Evolutionary conservation across 30 jellyfish, hydroid and myxozoan genomes (phyloP).

Genomic region (Rhopilema esculentum): DNA sequence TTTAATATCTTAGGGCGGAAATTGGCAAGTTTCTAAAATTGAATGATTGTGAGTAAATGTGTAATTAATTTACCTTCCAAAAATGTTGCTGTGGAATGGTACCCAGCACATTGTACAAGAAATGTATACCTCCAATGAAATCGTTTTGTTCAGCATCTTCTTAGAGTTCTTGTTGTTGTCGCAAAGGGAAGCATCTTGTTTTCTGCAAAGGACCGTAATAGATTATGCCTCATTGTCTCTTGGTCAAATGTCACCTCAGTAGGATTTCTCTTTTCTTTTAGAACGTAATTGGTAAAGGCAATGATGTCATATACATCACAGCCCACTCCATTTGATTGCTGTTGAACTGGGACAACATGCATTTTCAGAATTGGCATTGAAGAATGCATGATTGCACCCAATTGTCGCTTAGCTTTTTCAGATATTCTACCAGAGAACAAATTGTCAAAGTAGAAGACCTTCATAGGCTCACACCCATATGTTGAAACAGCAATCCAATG

Average conservation of each 20-base stretch:
- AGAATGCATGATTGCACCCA: too few relatives aligned
- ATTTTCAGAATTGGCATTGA: too few relatives aligned
- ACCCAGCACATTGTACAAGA: background rate
- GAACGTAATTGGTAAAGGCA: background rate
- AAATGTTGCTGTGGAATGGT: background rate
- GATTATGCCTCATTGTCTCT: slow-evolving; percentile 27
- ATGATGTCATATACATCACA: slow-evolving; percentile 11
- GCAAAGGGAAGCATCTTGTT: slow-evolving; percentile 2
- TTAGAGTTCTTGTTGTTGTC: background rate
- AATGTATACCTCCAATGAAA: background rate
- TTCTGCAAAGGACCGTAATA: slow-evolving; percentile 14
- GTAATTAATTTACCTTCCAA: background rate
- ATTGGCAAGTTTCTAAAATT: background rate
- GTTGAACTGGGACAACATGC: too few relatives aligned
- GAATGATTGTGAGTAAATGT: background rate
- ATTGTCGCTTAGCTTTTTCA: too few relatives aligned
- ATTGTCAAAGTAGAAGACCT: too few relatives aligned
- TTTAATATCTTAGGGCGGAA: background rate
- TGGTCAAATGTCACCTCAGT: slow-evolving; percentile 18
- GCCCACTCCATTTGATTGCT: too few relatives aligned
- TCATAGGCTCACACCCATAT: too few relatives aligned
- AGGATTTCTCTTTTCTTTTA: slow-evolving; percentile 14
- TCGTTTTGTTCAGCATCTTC: background rate
- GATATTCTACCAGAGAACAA: too few relatives aligned
- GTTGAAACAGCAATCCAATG: too few relatives aligned